A percentile compares a stretch with the other conserved stretches of the same genome.
phyloP scores from a whole-genome alignment of 2,888 invertebrate genomes.

The Acleris cristana region DNA sequence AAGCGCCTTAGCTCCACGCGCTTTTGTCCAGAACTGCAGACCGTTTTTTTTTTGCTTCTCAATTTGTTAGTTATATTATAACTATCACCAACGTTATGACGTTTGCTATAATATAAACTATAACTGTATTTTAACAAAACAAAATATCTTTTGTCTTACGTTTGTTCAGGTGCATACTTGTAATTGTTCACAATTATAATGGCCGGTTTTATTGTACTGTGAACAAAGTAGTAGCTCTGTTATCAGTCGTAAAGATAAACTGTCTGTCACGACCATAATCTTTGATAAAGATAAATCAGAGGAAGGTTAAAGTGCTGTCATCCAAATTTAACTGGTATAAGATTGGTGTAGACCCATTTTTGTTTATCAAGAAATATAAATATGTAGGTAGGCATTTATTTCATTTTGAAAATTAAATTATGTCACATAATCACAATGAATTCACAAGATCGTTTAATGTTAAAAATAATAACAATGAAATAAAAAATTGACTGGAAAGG shows the following conservation, averaged over 20 bases:
- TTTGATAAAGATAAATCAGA: constrained; percentile 34
- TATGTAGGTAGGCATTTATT: background rate
- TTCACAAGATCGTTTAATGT: no score
- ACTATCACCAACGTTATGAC: no score
- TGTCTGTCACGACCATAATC: constrained; percentile 21
- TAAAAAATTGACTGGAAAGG: no score
- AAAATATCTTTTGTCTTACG: constrained; percentile 6
- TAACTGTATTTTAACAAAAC: background rate
- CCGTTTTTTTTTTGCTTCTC: no score
- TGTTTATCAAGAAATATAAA: background rate
- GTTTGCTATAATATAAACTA: no score
- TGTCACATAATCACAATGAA: no score
- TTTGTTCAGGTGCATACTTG: constrained; percentile 24
- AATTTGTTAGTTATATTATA: no score
- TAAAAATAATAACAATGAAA: no score
- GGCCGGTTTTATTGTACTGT: background rate
- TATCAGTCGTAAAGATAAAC: constrained; percentile 29
- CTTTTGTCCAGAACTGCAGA: no score
- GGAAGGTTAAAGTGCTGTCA: constrained; percentile 23
- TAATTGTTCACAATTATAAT: constrained; percentile 6
- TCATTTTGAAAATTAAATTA: no score
- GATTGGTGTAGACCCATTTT: background rate
- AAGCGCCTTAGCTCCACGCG: no score
- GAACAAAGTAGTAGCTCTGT: constrained; percentile 17
- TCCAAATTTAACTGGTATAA: background rate